Evolutionary conservation across 2,113 vertebrate genomes (phyloP).

Genomic region (Aleadryas rufinucha): DNA sequence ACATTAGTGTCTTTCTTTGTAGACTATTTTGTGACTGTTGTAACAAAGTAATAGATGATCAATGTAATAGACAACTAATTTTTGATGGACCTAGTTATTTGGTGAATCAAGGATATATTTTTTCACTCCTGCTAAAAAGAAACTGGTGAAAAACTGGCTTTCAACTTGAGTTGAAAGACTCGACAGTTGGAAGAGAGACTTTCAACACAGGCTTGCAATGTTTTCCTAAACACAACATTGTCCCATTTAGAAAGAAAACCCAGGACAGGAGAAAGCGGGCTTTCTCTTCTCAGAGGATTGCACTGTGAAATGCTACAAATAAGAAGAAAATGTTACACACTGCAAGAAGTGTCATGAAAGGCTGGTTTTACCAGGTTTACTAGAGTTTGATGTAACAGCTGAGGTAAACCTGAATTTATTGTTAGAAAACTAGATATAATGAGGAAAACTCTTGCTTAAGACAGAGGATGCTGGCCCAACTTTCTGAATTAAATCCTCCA

Average conservation of each 20-base stretch:
- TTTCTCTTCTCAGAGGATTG: not conserved
- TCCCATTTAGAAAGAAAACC: not conserved
- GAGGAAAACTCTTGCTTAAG: not conserved
- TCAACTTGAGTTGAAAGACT: not conserved
- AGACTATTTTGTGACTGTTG: not conserved
- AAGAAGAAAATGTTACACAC: not conserved
- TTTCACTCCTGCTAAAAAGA: not conserved
- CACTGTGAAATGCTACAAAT: not conserved
- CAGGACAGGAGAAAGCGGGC: not conserved
- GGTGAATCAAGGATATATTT: not conserved
- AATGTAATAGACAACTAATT: not conserved
- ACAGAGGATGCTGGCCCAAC: not conserved
- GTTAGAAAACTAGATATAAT: not conserved
- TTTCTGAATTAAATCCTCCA: not conserved
- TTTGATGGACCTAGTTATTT: not conserved
- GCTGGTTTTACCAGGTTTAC: not conserved
- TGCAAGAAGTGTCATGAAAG: not conserved
- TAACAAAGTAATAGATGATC: not conserved
- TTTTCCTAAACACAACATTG: not conserved
- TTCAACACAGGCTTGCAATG: not conserved
- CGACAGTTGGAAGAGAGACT: not conserved
- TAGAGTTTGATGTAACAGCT: not conserved
- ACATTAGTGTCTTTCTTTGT: not conserved
- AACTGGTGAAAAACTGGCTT: not conserved
- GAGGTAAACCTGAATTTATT: not conserved